These are phyloP conservation scores for Ibidorhyncha struthersii DNA, from an alignment of 2,113 vertebrate species.

Conservation along the genomic window DNA sequence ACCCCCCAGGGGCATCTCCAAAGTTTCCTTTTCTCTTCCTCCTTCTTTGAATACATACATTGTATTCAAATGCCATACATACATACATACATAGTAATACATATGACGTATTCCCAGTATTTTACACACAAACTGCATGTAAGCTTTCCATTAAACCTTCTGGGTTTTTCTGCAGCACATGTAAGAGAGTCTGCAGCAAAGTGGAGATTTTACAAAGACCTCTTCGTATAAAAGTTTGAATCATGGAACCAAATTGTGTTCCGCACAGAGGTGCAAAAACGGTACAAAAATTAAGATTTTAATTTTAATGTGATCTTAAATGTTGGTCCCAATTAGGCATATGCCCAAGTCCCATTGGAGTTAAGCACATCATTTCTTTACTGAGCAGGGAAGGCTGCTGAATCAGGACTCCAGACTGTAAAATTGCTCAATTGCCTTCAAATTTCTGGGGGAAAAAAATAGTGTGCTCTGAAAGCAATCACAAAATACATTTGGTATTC, in stretches of 20 bases:
- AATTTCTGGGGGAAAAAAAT: constrained; percentile 58
- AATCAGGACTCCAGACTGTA: constrained; percentile 67
- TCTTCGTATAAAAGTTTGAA: neutral
- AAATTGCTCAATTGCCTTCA: constrained; percentile 71
- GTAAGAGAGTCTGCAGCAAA: neutral
- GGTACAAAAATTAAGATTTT: constrained; percentile 49
- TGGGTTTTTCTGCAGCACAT: neutral
- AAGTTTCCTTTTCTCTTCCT: constrained; percentile 15
- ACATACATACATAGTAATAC: neutral
- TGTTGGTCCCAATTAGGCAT: constrained; percentile 48
- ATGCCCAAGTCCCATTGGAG: constrained; percentile 45
- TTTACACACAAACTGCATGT: neutral
- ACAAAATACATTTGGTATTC: constrained; percentile 69
- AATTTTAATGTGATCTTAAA: constrained; percentile 62
- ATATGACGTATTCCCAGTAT: neutral
- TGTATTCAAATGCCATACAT: neutral
- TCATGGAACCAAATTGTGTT: neutral
- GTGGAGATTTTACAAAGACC: neutral
- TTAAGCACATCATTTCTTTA: constrained; percentile 53
- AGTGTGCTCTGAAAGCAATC: constrained; percentile 63
- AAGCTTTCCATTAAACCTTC: neutral
- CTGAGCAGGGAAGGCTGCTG: constrained; percentile 60
- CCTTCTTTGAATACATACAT: neutral
- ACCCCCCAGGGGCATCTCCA: neutral
- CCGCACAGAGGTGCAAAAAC: neutral